Evolutionary conservation across 2,888 invertebrate species (phyloP).

Genomic region (Fissipunctia ypsillon): DNA sequence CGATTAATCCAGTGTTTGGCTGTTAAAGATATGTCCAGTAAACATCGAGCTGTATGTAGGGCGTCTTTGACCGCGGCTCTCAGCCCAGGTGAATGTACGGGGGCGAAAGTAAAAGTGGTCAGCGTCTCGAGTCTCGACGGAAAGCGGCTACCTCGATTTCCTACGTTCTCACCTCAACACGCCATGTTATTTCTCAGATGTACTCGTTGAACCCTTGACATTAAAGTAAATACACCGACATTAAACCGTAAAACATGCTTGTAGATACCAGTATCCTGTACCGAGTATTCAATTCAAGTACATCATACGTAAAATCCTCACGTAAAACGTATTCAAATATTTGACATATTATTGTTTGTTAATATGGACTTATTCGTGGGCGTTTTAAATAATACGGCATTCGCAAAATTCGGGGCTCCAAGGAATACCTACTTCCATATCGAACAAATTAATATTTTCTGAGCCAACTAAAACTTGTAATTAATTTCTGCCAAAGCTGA

Average conservation of each 20-base stretch:
- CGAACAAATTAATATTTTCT: conserved; percentile 53
- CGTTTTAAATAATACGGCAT: conserved; percentile 11
- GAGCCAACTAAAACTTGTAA: conserved; percentile 43
- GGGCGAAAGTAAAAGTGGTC: conserved; percentile 87
- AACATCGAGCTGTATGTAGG: conserved; percentile 76
- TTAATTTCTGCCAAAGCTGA: conserved; percentile 47
- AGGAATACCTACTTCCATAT: conserved; percentile 35
- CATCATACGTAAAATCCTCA: conserved; percentile 13
- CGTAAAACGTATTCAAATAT: conserved; percentile 18
- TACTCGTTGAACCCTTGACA: conserved; percentile 45
- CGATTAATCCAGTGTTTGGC: conserved; percentile 40
- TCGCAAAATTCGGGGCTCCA: conserved; percentile 33
- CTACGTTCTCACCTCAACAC: conserved; percentile 68
- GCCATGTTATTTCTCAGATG: conserved; percentile 50
- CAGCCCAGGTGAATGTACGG: conserved; percentile 84
- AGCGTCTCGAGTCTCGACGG: conserved; percentile 71
- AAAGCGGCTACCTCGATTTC: conserved; percentile 78
- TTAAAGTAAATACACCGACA: conserved; percentile 29
- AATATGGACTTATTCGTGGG: conserved; percentile 4
- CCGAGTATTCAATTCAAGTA: conserved; percentile 38
- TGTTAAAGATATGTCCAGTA: conserved; percentile 65
- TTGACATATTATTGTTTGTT: neutral
- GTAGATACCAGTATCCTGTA: conserved; percentile 25
- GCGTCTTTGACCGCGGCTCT: conserved; percentile 73
- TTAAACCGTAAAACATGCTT: conserved; percentile 22